Evolutionary conservation across 2,888 invertebrate species (phyloP), one percentile per base, ranked within the genome.

Genomic region (Agonopterix arenella): DNA sequence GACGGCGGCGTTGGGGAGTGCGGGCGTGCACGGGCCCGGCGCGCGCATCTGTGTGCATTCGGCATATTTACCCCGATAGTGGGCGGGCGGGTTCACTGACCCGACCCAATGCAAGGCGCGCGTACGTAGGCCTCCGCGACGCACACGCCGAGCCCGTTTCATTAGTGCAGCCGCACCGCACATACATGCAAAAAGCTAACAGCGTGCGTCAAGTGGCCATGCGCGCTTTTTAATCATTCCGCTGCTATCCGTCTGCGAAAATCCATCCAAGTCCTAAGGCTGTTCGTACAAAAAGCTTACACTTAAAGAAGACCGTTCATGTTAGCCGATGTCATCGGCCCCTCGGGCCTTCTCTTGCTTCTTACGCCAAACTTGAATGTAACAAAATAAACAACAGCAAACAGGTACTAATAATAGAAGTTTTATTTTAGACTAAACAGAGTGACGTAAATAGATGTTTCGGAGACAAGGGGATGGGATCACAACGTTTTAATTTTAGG

Each of bases 31-130:
- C 62, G 62, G 67, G 70, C 71, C 73, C 83, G 80, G 86, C 84
- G 86, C 86, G 88, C 86, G 89, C 81, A 83, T 84, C 85, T 84
- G 84, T 86, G 88, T 86, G 88, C 89, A 89, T 86, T 88, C 86
- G 88, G 88, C 86, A 86, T 88, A 88, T 89, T 89, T 89, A 86
- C 86, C 86, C 85, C 83, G 84, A 85, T 84, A 80, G 84, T 81
- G 83, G 84, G 83, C 84, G 86, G 84, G 80, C 77, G 83, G 81
- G 84, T 76, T 86, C 86, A 83, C 74, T 82, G 85, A 85, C 88
- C 83, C 85, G 85, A 84, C 83, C 86, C 86, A 84, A 85, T 89
- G 89, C 81, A 81, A 83, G 89, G 76, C 80, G 78, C 80, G 81
- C 82, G 83, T 79, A 82, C 81, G 82, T 80, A 80, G 84, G 84